phyloP scores from a whole-genome alignment of 2,888 invertebrate genomes.

The Conomelus anceps region DNA sequence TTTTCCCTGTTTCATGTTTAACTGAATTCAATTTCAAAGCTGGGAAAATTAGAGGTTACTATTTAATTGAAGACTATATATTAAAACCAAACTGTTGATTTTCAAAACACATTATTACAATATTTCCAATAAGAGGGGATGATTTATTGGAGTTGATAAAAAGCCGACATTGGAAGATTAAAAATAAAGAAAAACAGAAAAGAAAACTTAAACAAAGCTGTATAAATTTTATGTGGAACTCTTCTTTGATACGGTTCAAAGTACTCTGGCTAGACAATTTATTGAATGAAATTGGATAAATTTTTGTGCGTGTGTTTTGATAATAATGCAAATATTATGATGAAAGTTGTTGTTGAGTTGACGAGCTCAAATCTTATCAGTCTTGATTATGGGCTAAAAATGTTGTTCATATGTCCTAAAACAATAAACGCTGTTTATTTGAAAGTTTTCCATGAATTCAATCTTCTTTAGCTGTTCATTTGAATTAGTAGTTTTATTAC shows the following conservation, averaged over 20 bases:
- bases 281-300: not conserved
- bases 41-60: not conserved
- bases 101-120: not conserved
- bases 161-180: not conserved
- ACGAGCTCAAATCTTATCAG: not conserved
- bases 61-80: not conserved
- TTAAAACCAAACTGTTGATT: not conserved
- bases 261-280: not conserved
- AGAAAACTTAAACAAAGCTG: not conserved
- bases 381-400: not conserved
- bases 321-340: not conserved
- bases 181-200: not conserved
- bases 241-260: not conserved
- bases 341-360: not conserved
- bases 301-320: not conserved
- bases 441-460: not conserved
- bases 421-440: not conserved
- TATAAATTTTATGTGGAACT: not conserved
- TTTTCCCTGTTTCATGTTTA: too few relatives aligned
- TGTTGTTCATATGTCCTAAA: not conserved
- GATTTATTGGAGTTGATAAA: not conserved
- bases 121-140: not conserved
- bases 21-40: not conserved
- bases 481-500: not conserved
- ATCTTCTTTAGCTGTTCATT: not conserved